Evolutionary conservation across 2,797 vertebrate genomes (phyloP), one percentile per base, ranked within the genome.

Genomic region (Onychomys arenicola): DNA sequence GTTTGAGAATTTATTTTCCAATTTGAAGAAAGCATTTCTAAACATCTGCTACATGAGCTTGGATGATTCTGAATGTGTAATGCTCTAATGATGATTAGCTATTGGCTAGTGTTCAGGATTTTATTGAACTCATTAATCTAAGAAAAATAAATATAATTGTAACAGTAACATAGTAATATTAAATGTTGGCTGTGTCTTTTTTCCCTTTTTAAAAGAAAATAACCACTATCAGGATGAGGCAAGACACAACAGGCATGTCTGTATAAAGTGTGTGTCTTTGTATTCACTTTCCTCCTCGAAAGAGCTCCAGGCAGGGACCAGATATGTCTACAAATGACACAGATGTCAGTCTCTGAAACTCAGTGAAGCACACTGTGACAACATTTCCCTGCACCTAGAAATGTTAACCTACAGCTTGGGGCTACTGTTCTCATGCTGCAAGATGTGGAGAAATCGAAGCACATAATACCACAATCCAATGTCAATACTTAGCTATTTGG

Each of bases 91-190:
- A 96, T 96, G 93, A 97, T 96, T 97, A 97, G 95, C 96, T 97
- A 96, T 96, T 98, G 96, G 97, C 94, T 82, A 96, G 76, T 90
- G 84, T 94, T 96, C 52, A 61, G 93, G 96, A 96, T 97, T 98
- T 97, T 97, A 98, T 97, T 98, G 97, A 97, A 94, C 97, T 97
- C 97, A 97, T 97, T 98, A 97, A 97, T 97, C 96, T 97, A 95
- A 92, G 94, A 96, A 97, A 96, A 97, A 95, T 93, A 97, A 97
- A 97, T 96, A 96, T 82, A 96, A 95, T 95, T 97, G 95, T 67
- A 96, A 91, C 8, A 75, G 87, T 32, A 91, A 94, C 94, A 96
- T 93, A 71, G 87, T 32, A 89, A 93, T 94, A 96, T 96, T 96
- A 97, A 95, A 93, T 88, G 75, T 81, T 96, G 75, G 82, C 83